phyloP scores from a whole-genome alignment of 2,888 invertebrate species.

The Dioctria linearis region DNA sequence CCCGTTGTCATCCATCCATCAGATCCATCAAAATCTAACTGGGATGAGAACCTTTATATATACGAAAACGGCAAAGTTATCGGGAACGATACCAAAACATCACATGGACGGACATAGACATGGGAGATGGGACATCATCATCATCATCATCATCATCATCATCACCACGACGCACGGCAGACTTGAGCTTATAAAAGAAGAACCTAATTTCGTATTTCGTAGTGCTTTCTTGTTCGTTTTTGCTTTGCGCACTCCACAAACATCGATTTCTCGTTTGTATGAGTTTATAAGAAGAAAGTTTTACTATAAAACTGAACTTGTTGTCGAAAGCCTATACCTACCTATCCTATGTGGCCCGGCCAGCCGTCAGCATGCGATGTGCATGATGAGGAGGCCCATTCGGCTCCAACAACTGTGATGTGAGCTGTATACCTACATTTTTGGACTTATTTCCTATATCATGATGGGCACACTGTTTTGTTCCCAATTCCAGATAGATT shows the following conservation, averaged over 20 bases:
- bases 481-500: no score
- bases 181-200: neutral
- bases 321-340: neutral
- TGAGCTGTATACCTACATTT: no score
- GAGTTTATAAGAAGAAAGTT: constrained; percentile 17
- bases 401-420: neutral
- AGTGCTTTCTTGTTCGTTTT: constrained; percentile 25
- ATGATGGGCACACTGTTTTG: no score
- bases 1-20: no score
- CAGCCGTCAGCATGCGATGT: constrained; percentile 6
- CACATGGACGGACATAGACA: no score
- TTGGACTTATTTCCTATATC: no score
- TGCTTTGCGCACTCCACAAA: constrained; percentile 26
- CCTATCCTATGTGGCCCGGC: neutral
- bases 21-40: no score
- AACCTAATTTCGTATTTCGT: constrained; percentile 20
- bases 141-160: neutral
- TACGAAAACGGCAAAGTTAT: no score
- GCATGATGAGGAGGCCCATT: constrained; percentile 8
- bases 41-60: no score
- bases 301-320: neutral
- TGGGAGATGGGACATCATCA: no score
- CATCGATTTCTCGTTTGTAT: constrained; percentile 15
- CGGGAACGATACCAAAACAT: no score
- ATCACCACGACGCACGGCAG: constrained; percentile 7